Evolutionary conservation across 1,140 invertebrate genomes (phyloP), one percentile per base, ranked within the genome.

Genomic region (Pseudomyrmex sp.): DNA sequence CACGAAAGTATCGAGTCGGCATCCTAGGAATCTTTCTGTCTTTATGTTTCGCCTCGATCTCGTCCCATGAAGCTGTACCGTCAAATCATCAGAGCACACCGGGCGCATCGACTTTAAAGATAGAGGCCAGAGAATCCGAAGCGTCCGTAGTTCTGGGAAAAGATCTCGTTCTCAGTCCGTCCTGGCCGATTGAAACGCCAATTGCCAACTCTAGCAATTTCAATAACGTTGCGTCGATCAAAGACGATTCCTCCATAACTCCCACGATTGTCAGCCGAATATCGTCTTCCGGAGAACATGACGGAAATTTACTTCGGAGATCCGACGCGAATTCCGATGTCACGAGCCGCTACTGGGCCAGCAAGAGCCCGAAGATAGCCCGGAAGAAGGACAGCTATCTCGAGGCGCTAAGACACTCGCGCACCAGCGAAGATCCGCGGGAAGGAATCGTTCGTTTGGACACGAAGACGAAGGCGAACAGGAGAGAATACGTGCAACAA

Each of bases 401-500:
- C 23, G 92, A 95, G 50, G 95, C 95, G 2, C 75, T 95, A 10
- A 90, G 93, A 52, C 92, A 93, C 65, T 95, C 95, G 1, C 94
- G 94, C 5, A 92, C 88, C 61, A 92, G 93, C 82, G 93, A 93
- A 35, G 93, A 94, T 72, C 44, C 88, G 3, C 87, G 87, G 15
- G 90, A 90, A 10, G 86, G 80, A 0, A 63, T 92, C 0, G 80
- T 92, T 5, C 85, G 56, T 15, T 15, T 26, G 8, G 88, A 90
- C 15, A 48, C 18, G 1, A 90, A 84, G 44, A 66, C 85, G 0
- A 87, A 88, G 5, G 61, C 70, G 1, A 59, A 88, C 0, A 91
- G 92, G 2, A 83, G 90, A 13, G 91, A 94, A 35, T 93, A 89
- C 66, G 82, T 63, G 80, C 92, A 35, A 35, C 35, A 89, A 70